Base-by-base conservation (phyloP, 2,113 vertebrate species). In the Ochotona curzoniae region DNA sequence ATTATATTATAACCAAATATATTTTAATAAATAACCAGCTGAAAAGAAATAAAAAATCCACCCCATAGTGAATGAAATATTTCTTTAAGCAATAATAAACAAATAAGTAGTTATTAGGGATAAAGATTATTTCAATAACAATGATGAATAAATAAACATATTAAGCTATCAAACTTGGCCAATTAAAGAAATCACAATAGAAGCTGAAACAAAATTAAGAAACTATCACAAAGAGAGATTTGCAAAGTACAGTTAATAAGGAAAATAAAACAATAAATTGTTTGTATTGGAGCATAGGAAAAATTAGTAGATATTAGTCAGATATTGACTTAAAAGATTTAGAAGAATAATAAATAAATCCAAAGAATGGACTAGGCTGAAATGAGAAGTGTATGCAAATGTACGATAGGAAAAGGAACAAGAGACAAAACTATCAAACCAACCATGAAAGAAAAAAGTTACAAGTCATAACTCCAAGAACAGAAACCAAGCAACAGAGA, bases 101-200 rank as follows among this genome's bases (percentile, higher is more conserved):
- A 49, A 25, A 82, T 17, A 89, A 86, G 38, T 75, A 71, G 14
- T 61, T 11, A 87, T 71, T 82, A 71, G 20, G 9, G 10, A 60
- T 67, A 81, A 21, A 91, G n/a, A 71, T 47, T 79, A 54, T 75
- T 54, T 75, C 4, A 74, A 93, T 5, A 85, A 85, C 15, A 88
- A 64, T 32, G 26, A 82, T 83, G n/a, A 70, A 51, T 28, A 85
- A 71, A 85, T 83, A 21, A 44, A 61, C 32, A 64, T 35, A 78
- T 69, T 79, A 79, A 93, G 74, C 82, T 67, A 91, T 1, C 26
- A 61, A 71, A 73, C 13, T 88, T 84, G 18, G 28, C 38, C 79
- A 20, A 66, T 78, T n/a, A 81, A 94, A 76, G 35, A 64, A 89
- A 10, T 71, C 35, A 76, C 81, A 35, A 93, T 38, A 54, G 14